A percentile compares a stretch with the other conserved stretches of the same genome.
Evolutionary conservation across 2,113 vertebrate species (phyloP).

Genomic region (Glaucomys volans): DNA sequence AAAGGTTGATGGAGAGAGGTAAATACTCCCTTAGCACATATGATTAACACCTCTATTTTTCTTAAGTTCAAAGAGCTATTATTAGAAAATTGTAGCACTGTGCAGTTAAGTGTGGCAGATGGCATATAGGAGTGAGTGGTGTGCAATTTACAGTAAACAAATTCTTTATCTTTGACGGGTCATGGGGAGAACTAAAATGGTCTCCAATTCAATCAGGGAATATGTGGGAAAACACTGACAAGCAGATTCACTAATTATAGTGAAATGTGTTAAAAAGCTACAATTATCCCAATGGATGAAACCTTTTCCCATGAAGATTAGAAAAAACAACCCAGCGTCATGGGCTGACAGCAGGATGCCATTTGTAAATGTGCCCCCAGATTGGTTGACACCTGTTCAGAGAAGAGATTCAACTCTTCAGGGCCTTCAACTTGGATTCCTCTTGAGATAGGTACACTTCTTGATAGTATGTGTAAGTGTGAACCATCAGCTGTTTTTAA

Average conservation of each 20-base stretch:
- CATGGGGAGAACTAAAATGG: conserved; percentile 90
- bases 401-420: conserved; percentile 61
- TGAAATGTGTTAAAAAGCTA: conserved; percentile 79
- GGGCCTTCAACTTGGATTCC: conserved; percentile 50
- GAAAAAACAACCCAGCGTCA: conserved; percentile 68
- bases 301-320: conserved; percentile 69
- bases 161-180: conserved; percentile 96
- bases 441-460: not conserved
- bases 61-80: conserved; percentile 86
- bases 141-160: conserved; percentile 96
- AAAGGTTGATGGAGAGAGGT: conserved; percentile 50
- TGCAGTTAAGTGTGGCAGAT: conserved; percentile 90
- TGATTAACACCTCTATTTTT: conserved; percentile 79
- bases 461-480: conserved; percentile 4
- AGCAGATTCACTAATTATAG: conserved; percentile 77
- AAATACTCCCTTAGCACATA: conserved; percentile 52
- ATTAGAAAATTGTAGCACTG: conserved; percentile 87
- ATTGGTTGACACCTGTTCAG: conserved; percentile 74
- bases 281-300: conserved; percentile 78
- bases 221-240: conserved; percentile 82
- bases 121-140: conserved; percentile 90
- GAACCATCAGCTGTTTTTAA: conserved; percentile 30
- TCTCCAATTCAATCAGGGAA: conserved; percentile 87
- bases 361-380: conserved; percentile 75
- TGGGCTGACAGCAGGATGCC: conserved; percentile 46